Base-by-base conservation (phyloP, 2,113 vertebrate species). In the Muscicapa adusta region DNA sequence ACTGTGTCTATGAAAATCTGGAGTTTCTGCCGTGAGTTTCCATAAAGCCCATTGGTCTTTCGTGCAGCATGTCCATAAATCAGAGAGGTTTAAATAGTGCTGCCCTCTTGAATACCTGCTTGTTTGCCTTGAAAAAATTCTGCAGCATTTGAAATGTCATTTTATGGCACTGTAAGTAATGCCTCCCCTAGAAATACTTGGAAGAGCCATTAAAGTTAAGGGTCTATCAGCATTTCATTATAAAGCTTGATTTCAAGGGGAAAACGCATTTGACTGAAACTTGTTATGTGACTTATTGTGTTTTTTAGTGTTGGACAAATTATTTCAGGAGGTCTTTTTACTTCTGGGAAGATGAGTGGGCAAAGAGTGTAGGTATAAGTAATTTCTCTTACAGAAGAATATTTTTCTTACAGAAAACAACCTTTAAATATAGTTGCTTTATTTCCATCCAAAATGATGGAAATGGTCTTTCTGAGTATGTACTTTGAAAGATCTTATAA, bases 201-300 rank as follows among this genome's bases (percentile, higher is more conserved):
- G 95, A 98, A 96, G 93, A 92, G 78, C 83, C 76, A 93, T 98
- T 98, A 97, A 97, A 97, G 95, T 97, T 97, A 97, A 98, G 97
- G 43, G 88, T 96, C 96, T 97, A 97, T 97, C 95, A 97, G 92
- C 96, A 94, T 97, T 97, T 97, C 82, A 97, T 97, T 97, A 97
- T 91, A 97, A 96, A 93, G 68, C 95, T 92, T 96, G 95, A 96
- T 97, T 98, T 98, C 94, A 93, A 97, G 89, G 54, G 63, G 79
- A 84, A 97, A 97, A 97, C 92, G 58, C 53, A 88, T 90, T 91
- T 16, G 15, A 78, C 68, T 92, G 91, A 97, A 93, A 96, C 38
- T 62, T 85, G 47, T 60, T 60, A 74, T 61, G 25, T 67, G 53
- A 88, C 38, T 77, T 42, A 70, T 3, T 53, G 29, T 8, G 1